Base-by-base conservation (phyloP, 1,140 invertebrate species). In the Thaumatotibia leucotreta region DNA sequence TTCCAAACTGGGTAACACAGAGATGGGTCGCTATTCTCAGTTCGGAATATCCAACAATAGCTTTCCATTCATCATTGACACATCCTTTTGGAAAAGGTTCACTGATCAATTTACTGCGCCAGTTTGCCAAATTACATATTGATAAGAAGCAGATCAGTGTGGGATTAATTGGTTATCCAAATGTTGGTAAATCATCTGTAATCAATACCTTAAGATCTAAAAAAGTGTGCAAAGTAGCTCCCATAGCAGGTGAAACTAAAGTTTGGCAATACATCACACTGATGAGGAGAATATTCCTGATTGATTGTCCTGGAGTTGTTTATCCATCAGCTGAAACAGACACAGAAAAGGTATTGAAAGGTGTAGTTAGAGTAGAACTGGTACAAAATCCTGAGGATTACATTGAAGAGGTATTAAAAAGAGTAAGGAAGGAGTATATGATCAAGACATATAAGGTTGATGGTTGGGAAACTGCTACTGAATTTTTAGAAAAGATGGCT, bases 261-360 rank as follows among this genome's bases (percentile, higher is more conserved):
- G 97, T 98, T 0, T 99, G 99, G 99, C 99, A 99, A 84, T 99
- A 99, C 83, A 98, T 99, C 58, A 99, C 98, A 0, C 88, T 99
- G 23, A 99, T 99, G 98, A 95, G 95, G 72, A 93, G 97, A 73
- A 99, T 99, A 77, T 99, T 97, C 83, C 91, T 99, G 3, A 99
- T 99, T 72, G 99, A 99, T 93, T 99, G 99, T 93, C 99, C 99
- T 22, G 99, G 99, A 49, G 96, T 99, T 69, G 99, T 99, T 22
- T 99, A 99, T 92, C 98, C 98, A 10, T 96, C 96, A 2, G 94
- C 95, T 45, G 98, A 98, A 91, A 94, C 95, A 4, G 98, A 99
- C 74, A 96, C 96, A 0, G 98, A 99, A 75, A 98, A 99, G 88
- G 98, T 99, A 39, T 91, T 99, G 0, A 99, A 99, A 88, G 96